These are phyloP conservation scores for Tinea pellionella DNA, from an alignment of 2,888 invertebrate genomes.

Conservation along the genomic window DNA sequence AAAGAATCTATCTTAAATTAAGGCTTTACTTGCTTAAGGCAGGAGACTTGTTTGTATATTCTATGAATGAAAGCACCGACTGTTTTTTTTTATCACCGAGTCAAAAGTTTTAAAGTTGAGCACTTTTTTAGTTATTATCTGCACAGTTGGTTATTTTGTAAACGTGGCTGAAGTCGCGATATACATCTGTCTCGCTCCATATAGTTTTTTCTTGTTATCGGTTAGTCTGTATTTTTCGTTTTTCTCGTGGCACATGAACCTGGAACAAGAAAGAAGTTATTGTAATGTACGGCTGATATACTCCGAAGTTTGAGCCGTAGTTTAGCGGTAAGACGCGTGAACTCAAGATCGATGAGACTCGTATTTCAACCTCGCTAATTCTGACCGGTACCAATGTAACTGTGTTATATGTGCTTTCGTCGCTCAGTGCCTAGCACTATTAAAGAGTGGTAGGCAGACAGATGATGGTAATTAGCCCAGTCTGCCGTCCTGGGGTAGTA, in stretches of 20 bases:
- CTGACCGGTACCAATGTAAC: no score
- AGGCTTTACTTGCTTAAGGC: conserved; percentile 28
- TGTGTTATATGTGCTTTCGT: no score
- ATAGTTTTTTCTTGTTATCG: conserved; percentile 34
- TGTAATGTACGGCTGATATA: no score
- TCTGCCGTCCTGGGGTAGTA: no score
- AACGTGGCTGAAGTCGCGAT: conserved; percentile 49
- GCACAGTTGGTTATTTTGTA: not conserved
- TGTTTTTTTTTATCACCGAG: not conserved
- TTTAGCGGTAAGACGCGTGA: no score
- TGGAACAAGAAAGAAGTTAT: conserved; percentile 41
- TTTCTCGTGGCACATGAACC: conserved; percentile 39
- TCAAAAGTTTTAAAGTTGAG: conserved; percentile 24
- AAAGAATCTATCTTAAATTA: not conserved
- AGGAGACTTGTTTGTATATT: conserved; percentile 26
- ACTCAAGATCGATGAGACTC: no score
- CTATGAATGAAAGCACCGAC: conserved; percentile 18
- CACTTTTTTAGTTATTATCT: conserved; percentile 15
- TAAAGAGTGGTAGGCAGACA: no score
- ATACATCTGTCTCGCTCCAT: conserved; percentile 59
- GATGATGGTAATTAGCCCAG: no score
- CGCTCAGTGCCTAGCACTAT: no score
- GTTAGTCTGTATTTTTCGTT: conserved; percentile 39
- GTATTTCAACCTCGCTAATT: no score
- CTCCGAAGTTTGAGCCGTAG: no score